Evolutionary conservation across 2,888 invertebrate genomes (phyloP).

Genomic region (Selenia dentaria): DNA sequence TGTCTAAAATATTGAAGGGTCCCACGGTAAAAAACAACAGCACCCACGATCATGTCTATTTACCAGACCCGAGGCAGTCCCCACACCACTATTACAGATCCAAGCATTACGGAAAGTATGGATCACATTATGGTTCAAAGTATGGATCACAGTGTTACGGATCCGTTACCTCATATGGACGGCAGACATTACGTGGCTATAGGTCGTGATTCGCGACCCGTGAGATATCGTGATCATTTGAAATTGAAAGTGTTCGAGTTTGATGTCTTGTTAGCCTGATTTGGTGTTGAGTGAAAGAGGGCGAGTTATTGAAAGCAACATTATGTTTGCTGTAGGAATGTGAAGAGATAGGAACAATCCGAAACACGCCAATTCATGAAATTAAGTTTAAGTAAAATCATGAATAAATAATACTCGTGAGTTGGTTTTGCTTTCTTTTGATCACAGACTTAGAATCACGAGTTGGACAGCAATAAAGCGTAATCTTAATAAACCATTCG

Average conservation of each 20-base stretch:
- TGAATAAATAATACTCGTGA: too few relatives aligned
- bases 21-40: slow-evolving; percentile 35
- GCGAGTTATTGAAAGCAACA: slow-evolving; percentile 16
- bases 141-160: slow-evolving; percentile 18
- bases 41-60: slow-evolving; percentile 30
- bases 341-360: too few relatives aligned
- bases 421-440: too few relatives aligned
- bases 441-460: too few relatives aligned
- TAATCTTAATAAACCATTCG: too few relatives aligned
- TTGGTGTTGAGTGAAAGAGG: slow-evolving; percentile 21
- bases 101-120: slow-evolving; percentile 4
- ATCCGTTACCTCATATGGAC: slow-evolving; percentile 43
- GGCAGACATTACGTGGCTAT: slow-evolving; percentile 33
- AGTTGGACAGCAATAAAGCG: too few relatives aligned
- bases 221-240: slow-evolving; percentile 43
- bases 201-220: slow-evolving; percentile 37
- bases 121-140: slow-evolving; percentile 4
- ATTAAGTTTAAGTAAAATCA: too few relatives aligned
- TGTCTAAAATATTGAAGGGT: neutral
- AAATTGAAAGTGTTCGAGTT: slow-evolving; percentile 43
- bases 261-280: slow-evolving; percentile 28
- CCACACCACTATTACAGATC: slow-evolving; percentile 6
- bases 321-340: neutral
- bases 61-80: slow-evolving; percentile 27
- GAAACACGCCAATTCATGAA: too few relatives aligned